Evolutionary conservation across 2,113 vertebrate species (phyloP).

Genomic region (Fulica atra): DNA sequence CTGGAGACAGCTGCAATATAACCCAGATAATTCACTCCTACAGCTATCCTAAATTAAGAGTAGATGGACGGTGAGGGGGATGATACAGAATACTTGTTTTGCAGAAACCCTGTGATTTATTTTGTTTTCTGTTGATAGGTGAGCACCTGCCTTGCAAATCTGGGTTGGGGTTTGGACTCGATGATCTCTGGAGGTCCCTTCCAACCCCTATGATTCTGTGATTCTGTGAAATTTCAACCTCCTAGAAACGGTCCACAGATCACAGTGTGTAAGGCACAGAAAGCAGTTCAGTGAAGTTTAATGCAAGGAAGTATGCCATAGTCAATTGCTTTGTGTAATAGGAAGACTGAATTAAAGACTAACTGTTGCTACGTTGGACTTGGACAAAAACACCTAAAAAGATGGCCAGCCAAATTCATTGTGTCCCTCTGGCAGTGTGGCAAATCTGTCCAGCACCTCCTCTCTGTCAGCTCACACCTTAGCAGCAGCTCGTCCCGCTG

Average conservation of each 20-base stretch:
- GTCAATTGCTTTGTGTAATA: neutral
- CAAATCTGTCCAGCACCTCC: neutral
- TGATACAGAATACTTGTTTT: neutral
- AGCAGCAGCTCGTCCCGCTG: neutral
- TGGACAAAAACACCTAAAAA: neutral
- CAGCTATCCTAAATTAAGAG: neutral
- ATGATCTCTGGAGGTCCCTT: too few species aligned
- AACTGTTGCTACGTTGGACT: neutral
- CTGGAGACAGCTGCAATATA: neutral
- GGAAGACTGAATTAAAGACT: neutral
- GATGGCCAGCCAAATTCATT: too few species aligned
- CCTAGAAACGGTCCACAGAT: neutral
- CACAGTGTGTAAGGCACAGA: fast-evolving
- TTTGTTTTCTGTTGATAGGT: neutral
- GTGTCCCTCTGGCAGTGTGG: neutral
- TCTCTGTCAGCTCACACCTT: neutral
- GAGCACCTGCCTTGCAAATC: neutral
- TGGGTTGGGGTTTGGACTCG: too few species aligned
- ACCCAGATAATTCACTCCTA: neutral
- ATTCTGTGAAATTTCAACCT: neutral
- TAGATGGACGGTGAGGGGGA: fast-evolving
- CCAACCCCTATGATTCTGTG: too few species aligned
- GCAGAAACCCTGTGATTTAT: neutral
- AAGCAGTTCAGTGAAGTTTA: neutral
- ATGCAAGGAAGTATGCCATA: neutral